phyloP scores from a whole-genome alignment of 2,888 invertebrate genomes.

The Leucania comma region DNA sequence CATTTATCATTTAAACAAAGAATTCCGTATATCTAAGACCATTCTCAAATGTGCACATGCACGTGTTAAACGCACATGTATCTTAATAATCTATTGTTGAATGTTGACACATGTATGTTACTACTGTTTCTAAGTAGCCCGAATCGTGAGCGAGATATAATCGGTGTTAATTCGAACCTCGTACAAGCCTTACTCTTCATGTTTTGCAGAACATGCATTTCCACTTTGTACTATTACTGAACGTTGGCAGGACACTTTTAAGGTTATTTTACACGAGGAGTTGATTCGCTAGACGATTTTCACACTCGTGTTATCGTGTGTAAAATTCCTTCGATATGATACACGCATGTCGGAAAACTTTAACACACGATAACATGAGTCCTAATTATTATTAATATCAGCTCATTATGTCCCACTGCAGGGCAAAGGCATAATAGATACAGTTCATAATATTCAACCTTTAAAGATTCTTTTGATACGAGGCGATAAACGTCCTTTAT shows the following conservation, averaged over 20 bases:
- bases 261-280: neutral
- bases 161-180: slow-evolving; percentile 66
- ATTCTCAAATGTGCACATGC: slow-evolving; percentile 3
- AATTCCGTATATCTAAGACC: too few species aligned
- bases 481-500: neutral
- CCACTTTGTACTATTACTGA: slow-evolving; percentile 32
- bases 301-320: too few species aligned
- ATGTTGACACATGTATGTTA: slow-evolving; percentile 53
- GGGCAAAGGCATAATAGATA: neutral
- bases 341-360: too few species aligned
- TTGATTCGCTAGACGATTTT: neutral
- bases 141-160: slow-evolving; percentile 73
- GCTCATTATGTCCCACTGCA: too few species aligned
- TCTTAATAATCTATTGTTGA: slow-evolving; percentile 46
- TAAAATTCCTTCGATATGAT: neutral
- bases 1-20: neutral
- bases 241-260: neutral
- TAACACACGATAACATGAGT: too few species aligned
- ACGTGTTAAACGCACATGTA: slow-evolving; percentile 30
- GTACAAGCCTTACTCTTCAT: slow-evolving; percentile 59
- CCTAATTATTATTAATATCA: too few species aligned
- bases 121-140: slow-evolving; percentile 55
- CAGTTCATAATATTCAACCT: neutral
- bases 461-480: neutral
- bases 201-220: slow-evolving; percentile 63